Base-by-base conservation (phyloP, 1,140 invertebrate species). In the Brachionus rotundiformis region DNA sequence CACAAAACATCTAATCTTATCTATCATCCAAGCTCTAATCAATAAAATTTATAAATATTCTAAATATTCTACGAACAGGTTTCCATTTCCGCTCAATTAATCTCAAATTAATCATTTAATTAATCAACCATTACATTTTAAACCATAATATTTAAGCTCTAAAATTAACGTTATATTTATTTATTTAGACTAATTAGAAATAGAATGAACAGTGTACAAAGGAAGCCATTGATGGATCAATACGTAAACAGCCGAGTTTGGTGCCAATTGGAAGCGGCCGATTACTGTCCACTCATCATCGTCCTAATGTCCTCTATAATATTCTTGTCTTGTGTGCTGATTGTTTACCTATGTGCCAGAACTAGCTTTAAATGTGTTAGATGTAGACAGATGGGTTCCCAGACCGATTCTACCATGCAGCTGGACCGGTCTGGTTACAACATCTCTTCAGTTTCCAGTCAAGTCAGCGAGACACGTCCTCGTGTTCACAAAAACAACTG, bases 11-110 rank as follows among this genome's bases (percentile, higher is more conserved):
- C 47, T 54, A 54, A 54, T 54, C 47, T 54, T 54, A 54, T 54
- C 47, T 54, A 54, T 19, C 61, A 29, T 29, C 61, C 29, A 11
- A n/a, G 61, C 29, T 63, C 61, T 63, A 63, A 63, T 63, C 61
- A 63, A 33, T 63, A 11, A 29, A 8, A 33, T 29, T 29, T 63
- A 63, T 63, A 63, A 63, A 63, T 63, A 54, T 54, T 54, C 49
- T 16, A 54, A 54, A 54, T 19, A 63, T 63, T 63, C 61, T 29
- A 63, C 11, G n/a, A 68, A 36, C 63, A 68, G 63, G 63, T 68
- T 68, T 68, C 31, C 31, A 68, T 68, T 68, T 68, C 8, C 63
- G 63, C 63, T 33, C 63, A 68, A 68, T 68, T 68, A 33, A 68
- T 33, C 33, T 33, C 33, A 68, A 33, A 68, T 68, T 68, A 68